Base-by-base conservation (phyloP, 2,888 invertebrate genomes). In the Lasioglossum pauxillum region DNA sequence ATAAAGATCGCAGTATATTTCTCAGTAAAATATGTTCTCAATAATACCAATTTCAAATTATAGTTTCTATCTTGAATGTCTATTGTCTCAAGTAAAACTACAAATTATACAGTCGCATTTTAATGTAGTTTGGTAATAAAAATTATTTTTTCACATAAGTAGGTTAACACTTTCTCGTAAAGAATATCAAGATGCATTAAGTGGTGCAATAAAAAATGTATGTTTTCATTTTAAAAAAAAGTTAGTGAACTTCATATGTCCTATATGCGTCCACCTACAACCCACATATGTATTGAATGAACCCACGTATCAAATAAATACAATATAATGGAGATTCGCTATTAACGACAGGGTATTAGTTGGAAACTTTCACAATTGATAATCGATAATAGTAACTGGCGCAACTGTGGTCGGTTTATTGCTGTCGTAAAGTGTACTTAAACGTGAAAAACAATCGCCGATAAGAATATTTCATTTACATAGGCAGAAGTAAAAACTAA, bases 341-440 rank as follows among this genome's bases (percentile, higher is more conserved):
- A 67, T 75, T 46, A 73, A 75, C 72, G 77, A 77, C 35, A 77
- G 71, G 41, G 74, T 75, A 83, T 84, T 78, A 72, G 53, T 84
- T 75, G 23, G 84, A 27, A 64, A 84, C 84, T 85, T 85, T 85
- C 84, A 85, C 84, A 73, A 75, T 31, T 67, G 78, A 83, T 78
- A 83, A 78, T 64, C 72, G 72, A 84, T 84, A 73, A 78, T n/a
- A 12, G 57, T 41, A 27, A 16, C 38, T 31, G 27, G 16, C 53
- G 5, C 31, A 27, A 2, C 64, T 60, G 44, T 14, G 5, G 74
- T 16, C 74, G 71, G 41, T 60, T 14, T 14, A 10, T 76, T 35
- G 31, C 44, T 41, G 35, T 8, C 44, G n/a, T 23, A 3, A 41
- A 38, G 23, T 10, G 19, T 53, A 27, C 27, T 64, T 57, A 16